Conservation (phyloP, 2,113 vertebrate genomes). For the Coreoperca whiteheadi region DNA sequence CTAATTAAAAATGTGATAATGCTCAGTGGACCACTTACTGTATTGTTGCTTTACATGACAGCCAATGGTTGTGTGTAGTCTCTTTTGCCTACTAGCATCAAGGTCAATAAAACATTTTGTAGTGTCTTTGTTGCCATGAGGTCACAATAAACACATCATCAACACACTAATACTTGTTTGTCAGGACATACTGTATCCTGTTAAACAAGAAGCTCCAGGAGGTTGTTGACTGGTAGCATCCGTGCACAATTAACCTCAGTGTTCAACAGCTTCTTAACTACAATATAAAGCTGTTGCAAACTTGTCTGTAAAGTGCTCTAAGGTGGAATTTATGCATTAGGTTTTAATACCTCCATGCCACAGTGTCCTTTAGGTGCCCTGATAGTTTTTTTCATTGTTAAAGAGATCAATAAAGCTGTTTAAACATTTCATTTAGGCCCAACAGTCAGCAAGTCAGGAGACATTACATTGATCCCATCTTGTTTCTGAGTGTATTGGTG, state of each 20-base stretch:
- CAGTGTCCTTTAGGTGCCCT: neutral
- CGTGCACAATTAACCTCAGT: neutral
- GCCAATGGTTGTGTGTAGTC: neutral
- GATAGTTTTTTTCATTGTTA: neutral
- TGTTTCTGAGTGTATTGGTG: slow-evolving; percentile 6
- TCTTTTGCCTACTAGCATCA: neutral
- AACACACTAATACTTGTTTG: neutral
- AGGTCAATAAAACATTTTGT: neutral
- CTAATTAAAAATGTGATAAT: slow-evolving; percentile 10
- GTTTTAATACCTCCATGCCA: neutral
- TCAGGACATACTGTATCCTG: neutral
- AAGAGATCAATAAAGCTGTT: slow-evolving; percentile 24
- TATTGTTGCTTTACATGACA: neutral
- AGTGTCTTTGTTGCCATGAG: neutral
- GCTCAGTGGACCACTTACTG: slow-evolving; percentile 2
- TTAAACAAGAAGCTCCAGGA: slow-evolving; percentile 6
- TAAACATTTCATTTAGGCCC: slow-evolving; percentile 15
- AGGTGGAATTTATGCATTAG: neutral
- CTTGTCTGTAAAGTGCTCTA: neutral
- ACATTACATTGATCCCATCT: slow-evolving; percentile 16
- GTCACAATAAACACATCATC: neutral
- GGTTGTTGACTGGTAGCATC: neutral
- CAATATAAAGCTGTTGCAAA: slow-evolving; percentile 18
- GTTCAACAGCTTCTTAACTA: neutral
- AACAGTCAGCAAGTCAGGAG: slow-evolving; percentile 22